Evolutionary conservation across 2,888 invertebrate genomes (phyloP).

Genomic region (Chaetogeoica ovagalla): DNA sequence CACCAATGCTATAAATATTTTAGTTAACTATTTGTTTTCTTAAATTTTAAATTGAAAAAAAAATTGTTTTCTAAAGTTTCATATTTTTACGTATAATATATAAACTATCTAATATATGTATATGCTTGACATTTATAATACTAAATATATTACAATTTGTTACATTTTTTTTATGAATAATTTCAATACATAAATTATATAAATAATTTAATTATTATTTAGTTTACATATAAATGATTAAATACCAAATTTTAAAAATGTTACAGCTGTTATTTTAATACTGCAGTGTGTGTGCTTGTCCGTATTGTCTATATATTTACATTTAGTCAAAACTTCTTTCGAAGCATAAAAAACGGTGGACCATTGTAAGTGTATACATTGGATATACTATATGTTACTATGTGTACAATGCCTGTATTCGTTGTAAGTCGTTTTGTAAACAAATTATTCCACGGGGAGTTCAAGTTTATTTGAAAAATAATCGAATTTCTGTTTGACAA

Average conservation of each 20-base stretch:
- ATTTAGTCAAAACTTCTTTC: neutral
- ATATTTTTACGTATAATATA: too few relatives aligned
- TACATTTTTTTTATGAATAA: too few relatives aligned
- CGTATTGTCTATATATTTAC: neutral
- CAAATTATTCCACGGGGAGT: constrained; percentile 11
- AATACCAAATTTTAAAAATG: neutral
- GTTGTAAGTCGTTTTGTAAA: constrained; percentile 4
- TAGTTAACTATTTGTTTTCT: too few relatives aligned
- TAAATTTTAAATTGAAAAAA: too few relatives aligned
- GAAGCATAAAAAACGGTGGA: neutral
- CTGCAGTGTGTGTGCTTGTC: neutral
- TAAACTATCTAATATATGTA: too few relatives aligned
- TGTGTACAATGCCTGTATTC: neutral
- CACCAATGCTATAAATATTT: too few relatives aligned
- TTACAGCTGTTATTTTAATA: neutral
- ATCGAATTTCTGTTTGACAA: constrained; percentile 1
- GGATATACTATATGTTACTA: too few relatives aligned
- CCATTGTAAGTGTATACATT: neutral
- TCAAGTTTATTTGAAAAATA: constrained; percentile 16
- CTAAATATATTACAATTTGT: too few relatives aligned
- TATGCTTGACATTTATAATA: too few relatives aligned
- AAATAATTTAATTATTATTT: too few relatives aligned
- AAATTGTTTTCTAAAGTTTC: too few relatives aligned
- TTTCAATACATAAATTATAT: too few relatives aligned
- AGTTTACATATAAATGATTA: neutral